Evolutionary conservation across 1,140 invertebrate species (phyloP).

Genomic region (Drosophila tristis): DNA sequence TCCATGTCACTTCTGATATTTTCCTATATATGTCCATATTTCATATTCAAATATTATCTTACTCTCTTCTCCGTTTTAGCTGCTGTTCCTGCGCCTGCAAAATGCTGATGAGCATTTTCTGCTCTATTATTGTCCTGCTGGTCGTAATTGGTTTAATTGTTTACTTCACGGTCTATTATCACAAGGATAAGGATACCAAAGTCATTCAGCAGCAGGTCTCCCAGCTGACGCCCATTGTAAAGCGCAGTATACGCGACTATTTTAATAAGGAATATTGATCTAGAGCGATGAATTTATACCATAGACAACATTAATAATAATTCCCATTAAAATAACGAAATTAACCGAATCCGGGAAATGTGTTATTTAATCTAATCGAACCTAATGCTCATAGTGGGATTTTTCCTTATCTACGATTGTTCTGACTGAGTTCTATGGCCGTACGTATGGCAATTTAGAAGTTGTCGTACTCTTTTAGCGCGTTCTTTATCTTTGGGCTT

Average conservation of each 20-base stretch:
- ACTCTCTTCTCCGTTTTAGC: slow-evolving; percentile 38
- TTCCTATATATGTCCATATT: no score
- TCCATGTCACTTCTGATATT: background rate
- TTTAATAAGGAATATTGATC: slow-evolving; percentile 61
- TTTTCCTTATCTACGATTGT: slow-evolving; percentile 61
- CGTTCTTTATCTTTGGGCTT: background rate
- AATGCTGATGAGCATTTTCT: slow-evolving; percentile 70
- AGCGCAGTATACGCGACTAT: slow-evolving; percentile 66
- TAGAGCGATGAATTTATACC: slow-evolving; percentile 56
- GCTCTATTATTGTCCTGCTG: slow-evolving; percentile 57
- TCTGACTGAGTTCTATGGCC: slow-evolving; percentile 37
- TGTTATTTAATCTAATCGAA: slow-evolving; percentile 53
- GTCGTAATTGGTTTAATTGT: slow-evolving; percentile 76
- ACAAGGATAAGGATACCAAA: slow-evolving; percentile 58
- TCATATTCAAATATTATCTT: slow-evolving; percentile 1
- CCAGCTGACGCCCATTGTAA: slow-evolving; percentile 54
- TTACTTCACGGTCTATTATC: slow-evolving; percentile 70
- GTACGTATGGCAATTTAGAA: slow-evolving; percentile 35
- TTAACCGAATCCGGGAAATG: slow-evolving; percentile 15
- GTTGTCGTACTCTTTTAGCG: background rate
- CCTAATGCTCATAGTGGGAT: slow-evolving; percentile 37
- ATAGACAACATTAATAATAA: slow-evolving; percentile 50
- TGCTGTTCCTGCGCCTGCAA: slow-evolving; percentile 78
- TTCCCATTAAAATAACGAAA: slow-evolving; percentile 25
- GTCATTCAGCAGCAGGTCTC: slow-evolving; percentile 35